Evolutionary conservation across 2,888 invertebrate genomes (phyloP), one percentile per base, ranked within the genome.

Genomic region (Tortricodes alternella): DNA sequence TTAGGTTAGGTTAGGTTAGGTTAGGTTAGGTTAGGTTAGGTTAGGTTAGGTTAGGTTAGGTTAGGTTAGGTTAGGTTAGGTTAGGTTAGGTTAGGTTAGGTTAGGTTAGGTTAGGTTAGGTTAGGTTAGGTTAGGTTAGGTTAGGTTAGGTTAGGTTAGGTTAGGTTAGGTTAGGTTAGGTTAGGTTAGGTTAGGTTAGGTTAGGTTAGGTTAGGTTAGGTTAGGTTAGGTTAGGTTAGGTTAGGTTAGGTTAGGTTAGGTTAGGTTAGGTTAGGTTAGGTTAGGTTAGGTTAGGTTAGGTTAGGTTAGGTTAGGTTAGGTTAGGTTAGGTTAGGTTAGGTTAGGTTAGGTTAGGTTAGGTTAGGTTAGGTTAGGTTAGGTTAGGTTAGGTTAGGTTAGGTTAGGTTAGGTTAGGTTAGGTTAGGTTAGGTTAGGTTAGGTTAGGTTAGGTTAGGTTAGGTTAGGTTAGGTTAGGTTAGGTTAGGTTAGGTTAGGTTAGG

Each of bases 331-430:
- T 43, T 43, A 43, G 43, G 43, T 43, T 43, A 43, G 43, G 43
- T 43, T 43, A 43, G 43, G 43, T 43, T 43, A 43, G 43, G 43
- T 43, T 38, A 38, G 32, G 38, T 32, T 32, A 32, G 32, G 32
- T 32, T 32, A 32, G 32, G 38, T 38, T 38, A 37, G 48, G 48
- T 21, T 35, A 23, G 35, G 34, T 34, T 19, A 46, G 51, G 46
- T 51, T 51, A 41, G 55, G 53, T 48, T 61, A 58, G 58, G 60
- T 38, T 38, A 38, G 38, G 38, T 38, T 38, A 38, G 38, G 58
- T 61, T 58, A 61, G 60, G 38, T 38, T 38, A 38, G 38, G 43
- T 43, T 43, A 43, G 43, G 43, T 43, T 43, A 38, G 38, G 18
- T 38, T 18, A 18, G 43, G 43, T 43, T 43, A 43, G 24, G 29